phyloP scores from a whole-genome alignment of 2,113 vertebrate species.

The Nycticryphes semicollaris region DNA sequence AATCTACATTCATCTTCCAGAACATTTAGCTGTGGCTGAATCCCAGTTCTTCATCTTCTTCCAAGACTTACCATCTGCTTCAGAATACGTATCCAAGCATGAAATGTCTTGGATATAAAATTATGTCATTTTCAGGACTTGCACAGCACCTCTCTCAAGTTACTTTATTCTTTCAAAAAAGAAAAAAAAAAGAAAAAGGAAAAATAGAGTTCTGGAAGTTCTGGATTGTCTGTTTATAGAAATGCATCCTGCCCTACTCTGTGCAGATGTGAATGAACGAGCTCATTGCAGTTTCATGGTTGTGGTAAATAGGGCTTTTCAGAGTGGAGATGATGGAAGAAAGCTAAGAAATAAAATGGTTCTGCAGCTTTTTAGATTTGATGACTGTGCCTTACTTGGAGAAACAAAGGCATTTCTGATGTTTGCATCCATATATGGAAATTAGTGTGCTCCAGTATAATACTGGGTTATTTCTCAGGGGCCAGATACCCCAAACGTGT shows the following conservation, averaged over 20 bases:
- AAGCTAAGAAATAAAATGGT: not conserved
- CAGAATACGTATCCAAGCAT: not conserved
- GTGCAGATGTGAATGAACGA: not conserved
- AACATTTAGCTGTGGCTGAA: slow-evolving; percentile 2
- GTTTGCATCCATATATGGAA: not conserved
- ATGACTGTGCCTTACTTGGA: not conserved
- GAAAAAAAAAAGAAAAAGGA: not conserved
- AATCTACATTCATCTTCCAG: not conserved
- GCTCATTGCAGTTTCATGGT: not conserved
- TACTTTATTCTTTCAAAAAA: not conserved
- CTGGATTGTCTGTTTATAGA: not conserved
- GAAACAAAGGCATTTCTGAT: not conserved
- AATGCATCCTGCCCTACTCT: not conserved
- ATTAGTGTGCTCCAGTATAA: not conserved
- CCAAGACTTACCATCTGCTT: slow-evolving; percentile 19
- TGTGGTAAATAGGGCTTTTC: not conserved
- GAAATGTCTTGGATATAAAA: not conserved
- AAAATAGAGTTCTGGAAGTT: too few species aligned
- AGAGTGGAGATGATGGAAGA: not conserved
- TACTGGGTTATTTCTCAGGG: not conserved
- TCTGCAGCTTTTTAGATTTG: not conserved
- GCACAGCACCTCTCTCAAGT: not conserved
- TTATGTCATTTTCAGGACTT: not conserved
- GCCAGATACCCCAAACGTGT: not conserved
- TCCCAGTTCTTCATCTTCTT: not conserved